Evolutionary conservation across 2,888 invertebrate genomes (phyloP).

Genomic region (Halictus ligatus): DNA sequence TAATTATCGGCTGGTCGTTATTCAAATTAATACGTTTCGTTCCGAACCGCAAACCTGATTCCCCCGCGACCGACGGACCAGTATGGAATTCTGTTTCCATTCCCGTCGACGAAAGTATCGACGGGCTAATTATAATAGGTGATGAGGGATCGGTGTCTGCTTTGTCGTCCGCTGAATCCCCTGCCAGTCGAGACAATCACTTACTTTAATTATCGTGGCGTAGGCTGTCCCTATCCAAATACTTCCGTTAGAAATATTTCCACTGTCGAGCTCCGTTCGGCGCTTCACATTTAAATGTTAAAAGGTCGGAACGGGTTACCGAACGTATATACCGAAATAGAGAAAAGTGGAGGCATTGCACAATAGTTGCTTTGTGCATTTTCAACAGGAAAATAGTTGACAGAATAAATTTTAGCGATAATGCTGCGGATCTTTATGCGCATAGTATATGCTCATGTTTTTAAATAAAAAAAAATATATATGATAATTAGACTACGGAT

Average conservation of each 20-base stretch:
- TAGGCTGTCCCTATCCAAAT: neutral
- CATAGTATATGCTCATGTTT: too few species aligned
- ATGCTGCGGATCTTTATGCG: too few species aligned
- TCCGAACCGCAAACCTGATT: neutral
- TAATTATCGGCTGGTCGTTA: slow-evolving; percentile 35
- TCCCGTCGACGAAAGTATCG: neutral
- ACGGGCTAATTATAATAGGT: slow-evolving; percentile 7
- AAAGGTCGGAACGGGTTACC: neutral
- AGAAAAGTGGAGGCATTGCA: neutral
- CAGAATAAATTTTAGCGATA: too few species aligned
- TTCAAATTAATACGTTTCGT: slow-evolving; percentile 23
- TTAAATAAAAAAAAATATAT: too few species aligned
- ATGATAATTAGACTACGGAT: too few species aligned
- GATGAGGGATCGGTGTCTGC: neutral
- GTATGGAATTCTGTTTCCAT: neutral
- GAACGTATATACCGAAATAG: neutral
- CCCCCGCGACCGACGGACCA: neutral
- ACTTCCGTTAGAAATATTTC: neutral
- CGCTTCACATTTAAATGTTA: neutral
- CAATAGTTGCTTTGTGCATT: neutral
- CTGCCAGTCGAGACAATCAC: neutral
- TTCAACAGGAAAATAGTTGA: neutral
- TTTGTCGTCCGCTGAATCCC: neutral
- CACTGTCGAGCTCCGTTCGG: neutral
- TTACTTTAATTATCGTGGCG: neutral